These are phyloP conservation scores for Apeira syringaria DNA, from an alignment of 2,888 invertebrate species.

Conservation along the genomic window DNA sequence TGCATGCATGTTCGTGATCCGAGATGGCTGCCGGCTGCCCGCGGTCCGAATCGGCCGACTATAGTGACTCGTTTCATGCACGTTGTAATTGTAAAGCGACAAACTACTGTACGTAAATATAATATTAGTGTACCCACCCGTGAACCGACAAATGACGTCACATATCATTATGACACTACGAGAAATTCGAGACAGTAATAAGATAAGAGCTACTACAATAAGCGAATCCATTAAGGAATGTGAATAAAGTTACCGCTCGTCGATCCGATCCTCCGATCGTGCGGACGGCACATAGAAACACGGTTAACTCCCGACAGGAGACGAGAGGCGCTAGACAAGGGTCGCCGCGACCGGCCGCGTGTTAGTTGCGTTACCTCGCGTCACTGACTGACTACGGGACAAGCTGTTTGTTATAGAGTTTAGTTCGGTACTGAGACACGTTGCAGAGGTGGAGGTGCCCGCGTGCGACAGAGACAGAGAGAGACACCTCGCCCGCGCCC, in stretches of 20 bases:
- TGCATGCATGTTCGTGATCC: conserved; percentile 68
- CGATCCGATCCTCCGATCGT: conserved; percentile 69
- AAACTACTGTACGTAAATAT: conserved; percentile 81
- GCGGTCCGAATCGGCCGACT: conserved; percentile 35
- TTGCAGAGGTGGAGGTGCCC: neutral
- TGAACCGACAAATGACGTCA: conserved; percentile 72
- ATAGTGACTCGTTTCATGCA: conserved; percentile 64
- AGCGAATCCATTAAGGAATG: conserved; percentile 81
- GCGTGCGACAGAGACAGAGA: neutral
- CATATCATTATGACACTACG: conserved; percentile 71
- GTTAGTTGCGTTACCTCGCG: conserved; percentile 58
- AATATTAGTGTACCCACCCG: conserved; percentile 82
- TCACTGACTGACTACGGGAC: conserved; percentile 55
- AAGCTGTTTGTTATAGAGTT: conserved; percentile 42
- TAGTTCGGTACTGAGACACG: neutral
- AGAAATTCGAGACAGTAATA: conserved; percentile 80
- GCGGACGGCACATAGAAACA: conserved; percentile 72
- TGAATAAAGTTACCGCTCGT: conserved; percentile 77
- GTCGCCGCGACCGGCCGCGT: conserved; percentile 30
- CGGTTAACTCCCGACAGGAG: conserved; percentile 58
- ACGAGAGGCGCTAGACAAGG: conserved; percentile 37
- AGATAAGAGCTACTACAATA: conserved; percentile 80
- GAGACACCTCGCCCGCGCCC: neutral
- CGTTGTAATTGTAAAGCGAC: conserved; percentile 76
- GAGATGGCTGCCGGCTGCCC: conserved; percentile 29